phyloP scores from a whole-genome alignment of 2,888 invertebrate species.

The Lycophotia porphyrea region DNA sequence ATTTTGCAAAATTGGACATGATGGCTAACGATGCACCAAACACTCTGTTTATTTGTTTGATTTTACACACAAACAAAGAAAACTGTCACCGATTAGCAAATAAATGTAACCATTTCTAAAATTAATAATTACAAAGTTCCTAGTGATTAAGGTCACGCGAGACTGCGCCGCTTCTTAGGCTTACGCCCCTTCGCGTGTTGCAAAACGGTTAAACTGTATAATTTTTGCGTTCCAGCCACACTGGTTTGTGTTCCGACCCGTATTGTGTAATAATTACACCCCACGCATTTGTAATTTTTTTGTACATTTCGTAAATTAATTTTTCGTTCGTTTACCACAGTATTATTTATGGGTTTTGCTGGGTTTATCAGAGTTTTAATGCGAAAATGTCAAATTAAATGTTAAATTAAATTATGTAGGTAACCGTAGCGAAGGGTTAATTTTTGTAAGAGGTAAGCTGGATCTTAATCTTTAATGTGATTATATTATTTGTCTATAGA shows the following conservation, averaged over 20 bases:
- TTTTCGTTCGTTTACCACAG: constrained; percentile 33
- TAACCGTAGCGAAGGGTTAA: no score
- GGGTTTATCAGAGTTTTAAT: constrained; percentile 27
- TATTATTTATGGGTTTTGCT: constrained; percentile 38
- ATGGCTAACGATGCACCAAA: no score
- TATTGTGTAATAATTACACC: constrained; percentile 66
- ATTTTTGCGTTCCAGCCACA: constrained; percentile 74
- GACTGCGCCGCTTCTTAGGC: constrained; percentile 64
- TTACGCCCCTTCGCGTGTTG: constrained; percentile 76
- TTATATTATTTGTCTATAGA: no score
- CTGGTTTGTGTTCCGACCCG: constrained; percentile 62
- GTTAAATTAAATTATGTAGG: constrained; percentile 25
- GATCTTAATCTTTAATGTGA: no score
- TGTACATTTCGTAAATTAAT: constrained; percentile 48
- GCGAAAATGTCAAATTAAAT: constrained; percentile 12
- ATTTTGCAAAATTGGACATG: no score
- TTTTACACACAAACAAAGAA: constrained; percentile 29
- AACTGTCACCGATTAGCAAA: constrained; percentile 56
- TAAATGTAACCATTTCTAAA: constrained; percentile 69
- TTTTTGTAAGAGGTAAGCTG: no score
- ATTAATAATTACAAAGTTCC: constrained; percentile 70
- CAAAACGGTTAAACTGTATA: constrained; percentile 72
- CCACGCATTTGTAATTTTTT: constrained; percentile 64
- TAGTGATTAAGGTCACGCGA: constrained; percentile 75
- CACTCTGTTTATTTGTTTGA: no score